Evolutionary conservation across 2,888 invertebrate genomes (phyloP).

Genomic region (Drosophila hamatofila): DNA sequence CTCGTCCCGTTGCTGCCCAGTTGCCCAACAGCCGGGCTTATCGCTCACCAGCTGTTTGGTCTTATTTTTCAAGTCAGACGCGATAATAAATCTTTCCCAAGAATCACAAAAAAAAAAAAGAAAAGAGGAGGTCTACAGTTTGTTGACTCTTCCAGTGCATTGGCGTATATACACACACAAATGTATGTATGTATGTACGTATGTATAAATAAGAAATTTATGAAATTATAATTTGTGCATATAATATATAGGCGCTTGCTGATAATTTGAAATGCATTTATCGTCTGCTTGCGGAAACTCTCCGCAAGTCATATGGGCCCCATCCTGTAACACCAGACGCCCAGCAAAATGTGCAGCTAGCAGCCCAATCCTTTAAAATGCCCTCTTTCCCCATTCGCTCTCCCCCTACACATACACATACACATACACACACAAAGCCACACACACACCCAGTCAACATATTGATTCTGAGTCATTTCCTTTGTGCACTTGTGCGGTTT

Average conservation of each 20-base stretch:
- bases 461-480: slow-evolving; percentile 70
- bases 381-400: neutral
- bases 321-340: slow-evolving; percentile 47
- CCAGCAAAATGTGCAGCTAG: slow-evolving; percentile 1
- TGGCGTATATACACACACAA: neutral
- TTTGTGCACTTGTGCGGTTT: slow-evolving; percentile 74
- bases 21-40: slow-evolving; percentile 8
- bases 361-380: slow-evolving; percentile 15
- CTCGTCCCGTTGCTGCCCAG: too few species aligned
- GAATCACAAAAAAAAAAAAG: slow-evolving; percentile 1
- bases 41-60: slow-evolving; percentile 53
- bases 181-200: neutral
- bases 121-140: slow-evolving; percentile 29
- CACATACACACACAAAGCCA: neutral
- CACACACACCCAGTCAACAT: slow-evolving; percentile 3
- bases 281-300: slow-evolving; percentile 59
- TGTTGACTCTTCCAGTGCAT: slow-evolving; percentile 46
- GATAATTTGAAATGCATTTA: slow-evolving; percentile 60
- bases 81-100: slow-evolving; percentile 59
- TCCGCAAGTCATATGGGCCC: slow-evolving; percentile 34
- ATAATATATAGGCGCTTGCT: slow-evolving; percentile 21
- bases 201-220: slow-evolving; percentile 8
- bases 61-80: slow-evolving; percentile 31
- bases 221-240: slow-evolving; percentile 38
- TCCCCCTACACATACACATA: neutral